phyloP scores from a whole-genome alignment of 1,140 invertebrate genomes.

The Mizuhopecten yessoensis region DNA sequence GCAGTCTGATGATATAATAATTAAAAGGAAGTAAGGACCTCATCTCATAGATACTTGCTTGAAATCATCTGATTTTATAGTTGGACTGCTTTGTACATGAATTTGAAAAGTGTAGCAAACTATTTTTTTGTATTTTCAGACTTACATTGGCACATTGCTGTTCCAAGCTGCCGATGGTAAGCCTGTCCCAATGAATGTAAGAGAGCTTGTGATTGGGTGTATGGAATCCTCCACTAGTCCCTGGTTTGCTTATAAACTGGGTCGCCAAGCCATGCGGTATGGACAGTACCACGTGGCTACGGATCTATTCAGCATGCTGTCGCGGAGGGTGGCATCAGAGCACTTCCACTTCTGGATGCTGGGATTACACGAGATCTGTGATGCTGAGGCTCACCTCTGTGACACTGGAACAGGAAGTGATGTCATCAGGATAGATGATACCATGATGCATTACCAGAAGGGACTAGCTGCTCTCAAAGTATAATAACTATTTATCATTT shows the following conservation, averaged over 20 bases:
- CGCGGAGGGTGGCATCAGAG: slow-evolving; percentile 91
- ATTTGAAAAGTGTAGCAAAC: too few species aligned
- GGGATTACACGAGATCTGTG: slow-evolving; percentile 86
- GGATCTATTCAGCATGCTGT: slow-evolving; percentile 84
- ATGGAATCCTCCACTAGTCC: slow-evolving; percentile 87
- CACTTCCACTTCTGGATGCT: slow-evolving; percentile 95
- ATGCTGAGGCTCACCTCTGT: slow-evolving; percentile 82
- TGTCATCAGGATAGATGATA: slow-evolving; percentile 73
- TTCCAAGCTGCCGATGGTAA: slow-evolving; percentile 89
- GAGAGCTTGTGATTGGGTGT: slow-evolving; percentile 76
- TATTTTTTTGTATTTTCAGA: slow-evolving; percentile 70
- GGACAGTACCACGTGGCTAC: slow-evolving; percentile 82
- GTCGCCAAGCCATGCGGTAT: slow-evolving; percentile 91
- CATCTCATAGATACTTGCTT: too few species aligned
- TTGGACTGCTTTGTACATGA: too few species aligned
- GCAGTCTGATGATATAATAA: too few species aligned
- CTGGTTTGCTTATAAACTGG: slow-evolving; percentile 95
- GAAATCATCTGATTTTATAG: too few species aligned
- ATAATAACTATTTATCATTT: slow-evolving; percentile 57
- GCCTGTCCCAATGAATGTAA: slow-evolving; percentile 70
- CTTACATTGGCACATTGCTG: slow-evolving; percentile 91
- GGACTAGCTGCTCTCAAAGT: slow-evolving; percentile 90
- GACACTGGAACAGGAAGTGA: slow-evolving; percentile 59
- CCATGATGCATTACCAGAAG: slow-evolving; percentile 83
- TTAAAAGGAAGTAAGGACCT: too few species aligned